A percentile compares a stretch with the other conserved stretches of the same genome.
phyloP scores from a whole-genome alignment of 2,113 vertebrate species.

The Stercorarius parasiticus region DNA sequence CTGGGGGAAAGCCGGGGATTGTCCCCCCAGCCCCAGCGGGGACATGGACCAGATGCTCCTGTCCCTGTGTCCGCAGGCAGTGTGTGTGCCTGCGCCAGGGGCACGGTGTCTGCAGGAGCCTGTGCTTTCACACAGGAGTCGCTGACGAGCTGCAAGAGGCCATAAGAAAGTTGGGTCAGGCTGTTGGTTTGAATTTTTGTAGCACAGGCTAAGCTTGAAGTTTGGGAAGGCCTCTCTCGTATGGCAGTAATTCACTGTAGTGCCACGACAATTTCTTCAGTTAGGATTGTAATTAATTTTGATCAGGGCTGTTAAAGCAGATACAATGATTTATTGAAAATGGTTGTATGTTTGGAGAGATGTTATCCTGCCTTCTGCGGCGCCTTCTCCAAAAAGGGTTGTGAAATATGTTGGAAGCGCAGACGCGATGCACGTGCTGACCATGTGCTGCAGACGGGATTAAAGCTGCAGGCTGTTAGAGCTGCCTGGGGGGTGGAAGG shows the following conservation, averaged over 20 bases:
- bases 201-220: neutral
- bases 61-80: fast-evolving
- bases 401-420: neutral
- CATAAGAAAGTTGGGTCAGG: neutral
- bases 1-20: neutral
- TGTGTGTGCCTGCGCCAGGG: neutral
- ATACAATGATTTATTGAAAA: neutral
- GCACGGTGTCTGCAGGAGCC: neutral
- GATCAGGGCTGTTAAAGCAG: neutral
- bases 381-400: neutral
- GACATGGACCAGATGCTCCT: neutral
- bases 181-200: neutral
- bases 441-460: neutral
- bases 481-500: neutral
- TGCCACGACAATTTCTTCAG: neutral
- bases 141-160: neutral
- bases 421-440: neutral
- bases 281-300: neutral
- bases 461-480: neutral
- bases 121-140: neutral
- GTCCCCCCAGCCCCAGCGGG: neutral
- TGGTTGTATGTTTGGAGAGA: neutral
- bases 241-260: neutral
- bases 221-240: neutral
- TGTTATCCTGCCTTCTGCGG: fast-evolving